Evolutionary conservation across 2,888 invertebrate species (phyloP).

Genomic region (Agrilus cyanescens): DNA sequence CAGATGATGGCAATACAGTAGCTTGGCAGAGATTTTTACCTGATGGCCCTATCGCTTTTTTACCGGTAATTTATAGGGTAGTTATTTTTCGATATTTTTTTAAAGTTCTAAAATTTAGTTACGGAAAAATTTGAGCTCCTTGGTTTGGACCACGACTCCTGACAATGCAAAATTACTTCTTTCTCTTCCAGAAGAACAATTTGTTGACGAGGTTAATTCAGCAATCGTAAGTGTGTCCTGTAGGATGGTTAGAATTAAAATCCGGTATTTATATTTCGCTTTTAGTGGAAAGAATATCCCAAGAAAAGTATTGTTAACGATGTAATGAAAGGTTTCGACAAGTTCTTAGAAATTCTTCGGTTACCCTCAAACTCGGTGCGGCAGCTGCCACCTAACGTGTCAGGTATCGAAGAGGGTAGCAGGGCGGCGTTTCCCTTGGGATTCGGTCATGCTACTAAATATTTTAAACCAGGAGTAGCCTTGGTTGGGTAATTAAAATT

Average conservation of each 20-base stretch:
- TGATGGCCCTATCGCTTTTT: constrained; percentile 80
- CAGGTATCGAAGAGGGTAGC: constrained; percentile 45
- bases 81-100: background rate
- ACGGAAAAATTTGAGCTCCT: constrained; percentile 61
- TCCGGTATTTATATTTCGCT: constrained; percentile 5
- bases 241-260: background rate
- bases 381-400: constrained; percentile 54
- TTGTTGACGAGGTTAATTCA: constrained; percentile 79
- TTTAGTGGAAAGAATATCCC: constrained; percentile 50
- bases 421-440: constrained; percentile 87
- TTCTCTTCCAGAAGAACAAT: constrained; percentile 58
- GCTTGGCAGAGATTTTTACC: constrained; percentile 97
- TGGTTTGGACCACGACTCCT: constrained; percentile 87
- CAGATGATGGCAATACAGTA: constrained; percentile 66
- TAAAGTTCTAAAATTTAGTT: constrained; percentile 39
- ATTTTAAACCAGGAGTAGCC: constrained; percentile 69
- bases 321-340: constrained; percentile 43
- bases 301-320: constrained; percentile 42
- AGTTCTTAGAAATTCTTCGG: constrained; percentile 32
- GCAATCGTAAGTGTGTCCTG: constrained; percentile 60
- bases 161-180: constrained; percentile 64
- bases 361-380: constrained; percentile 29
- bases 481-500: constrained; percentile 65
- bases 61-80: constrained; percentile 50
- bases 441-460: constrained; percentile 80